Percentiles rank a stretch among this genome's conserved stretches.
Evolutionary conservation across 1,140 invertebrate genomes (phyloP).

Genomic region (Cyphomyrmex costatus): DNA sequence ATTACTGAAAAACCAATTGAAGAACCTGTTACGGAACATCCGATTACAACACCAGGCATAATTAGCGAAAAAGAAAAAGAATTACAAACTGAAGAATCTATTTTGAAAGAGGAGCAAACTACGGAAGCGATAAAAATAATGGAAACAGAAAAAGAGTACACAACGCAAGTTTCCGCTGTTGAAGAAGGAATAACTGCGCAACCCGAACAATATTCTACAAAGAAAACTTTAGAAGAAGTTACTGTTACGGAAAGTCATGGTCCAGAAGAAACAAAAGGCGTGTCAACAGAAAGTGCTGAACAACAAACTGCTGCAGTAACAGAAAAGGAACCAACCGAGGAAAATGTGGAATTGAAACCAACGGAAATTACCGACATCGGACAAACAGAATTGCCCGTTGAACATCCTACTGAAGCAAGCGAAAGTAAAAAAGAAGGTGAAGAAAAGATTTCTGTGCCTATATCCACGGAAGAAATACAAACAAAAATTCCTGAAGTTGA

Average conservation of each 20-base stretch:
- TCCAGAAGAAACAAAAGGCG: constrained; percentile 18
- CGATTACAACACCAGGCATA: constrained; percentile 1
- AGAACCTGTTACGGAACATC: constrained; percentile 20
- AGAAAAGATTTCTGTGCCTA: constrained; percentile 32
- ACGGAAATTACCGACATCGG: constrained; percentile 64
- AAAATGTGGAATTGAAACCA: constrained; percentile 47
- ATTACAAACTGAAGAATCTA: constrained; percentile 18
- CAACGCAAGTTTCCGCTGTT: neutral
- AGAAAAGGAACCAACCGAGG: constrained; percentile 65
- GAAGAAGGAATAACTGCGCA: constrained; percentile 26
- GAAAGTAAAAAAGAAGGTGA: constrained; percentile 43
- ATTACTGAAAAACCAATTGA: neutral
- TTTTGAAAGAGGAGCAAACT: constrained; percentile 44
- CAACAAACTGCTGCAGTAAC: constrained; percentile 67
- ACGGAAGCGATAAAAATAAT: neutral
- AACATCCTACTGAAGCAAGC: neutral
- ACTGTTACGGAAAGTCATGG: constrained; percentile 39
- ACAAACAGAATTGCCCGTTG: constrained; percentile 49
- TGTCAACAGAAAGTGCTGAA: constrained; percentile 1
- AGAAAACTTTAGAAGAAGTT: constrained; percentile 40
- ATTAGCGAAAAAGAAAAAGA: constrained; percentile 21
- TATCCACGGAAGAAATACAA: constrained; percentile 22
- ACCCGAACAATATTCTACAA: constrained; percentile 38
- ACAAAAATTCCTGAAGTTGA: constrained; percentile 12
- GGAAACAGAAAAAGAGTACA: constrained; percentile 21